Conservation (phyloP, 2,113 vertebrate genomes). For the Prietella phreatophila region DNA sequence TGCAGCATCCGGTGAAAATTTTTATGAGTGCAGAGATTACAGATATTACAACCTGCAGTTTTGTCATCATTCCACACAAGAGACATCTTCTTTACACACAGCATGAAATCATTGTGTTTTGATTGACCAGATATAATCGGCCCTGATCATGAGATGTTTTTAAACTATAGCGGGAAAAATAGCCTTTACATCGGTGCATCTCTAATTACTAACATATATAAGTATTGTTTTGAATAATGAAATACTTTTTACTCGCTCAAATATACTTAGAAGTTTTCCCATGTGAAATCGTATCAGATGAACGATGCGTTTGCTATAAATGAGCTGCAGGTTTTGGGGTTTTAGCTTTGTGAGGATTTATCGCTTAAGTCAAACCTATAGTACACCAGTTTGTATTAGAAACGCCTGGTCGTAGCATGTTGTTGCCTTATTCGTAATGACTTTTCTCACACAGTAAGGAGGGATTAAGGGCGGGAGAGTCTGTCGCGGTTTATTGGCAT, state of each 20-base stretch:
- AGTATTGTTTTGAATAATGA: background rate
- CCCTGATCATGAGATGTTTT: too few relatives aligned
- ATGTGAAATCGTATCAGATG: background rate
- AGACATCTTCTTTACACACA: too few relatives aligned
- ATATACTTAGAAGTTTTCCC: background rate
- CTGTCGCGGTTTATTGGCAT: background rate
- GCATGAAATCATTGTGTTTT: too few relatives aligned
- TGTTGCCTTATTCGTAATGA: background rate
- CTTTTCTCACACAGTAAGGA: background rate
- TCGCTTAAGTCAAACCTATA: background rate
- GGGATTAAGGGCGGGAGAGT: background rate
- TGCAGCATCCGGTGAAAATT: too few relatives aligned
- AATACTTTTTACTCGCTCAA: background rate
- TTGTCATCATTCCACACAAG: too few relatives aligned
- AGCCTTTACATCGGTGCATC: too few relatives aligned
- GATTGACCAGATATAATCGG: too few relatives aligned
- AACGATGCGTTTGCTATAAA: background rate
- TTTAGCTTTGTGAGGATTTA: background rate
- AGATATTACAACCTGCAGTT: too few relatives aligned
- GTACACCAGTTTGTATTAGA: background rate
- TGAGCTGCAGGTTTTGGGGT: background rate
- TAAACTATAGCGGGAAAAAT: too few relatives aligned
- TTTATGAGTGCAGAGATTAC: too few relatives aligned
- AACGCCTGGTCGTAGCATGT: background rate
- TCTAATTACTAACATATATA: background rate